Evolutionary conservation across 2,113 vertebrate species (phyloP).

Genomic region (Felis catus): F.catus_Fca126_mat1.0 CM031417.1:145085001-145085500

Average conservation of each 20-base stretch:
- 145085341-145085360: not conserved
- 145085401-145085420: rapidly evolving
- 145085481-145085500: rapidly evolving
- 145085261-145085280: not conserved
- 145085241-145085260: no score
- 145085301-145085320: not conserved
- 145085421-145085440: not conserved
- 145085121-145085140: no score
- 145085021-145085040: not conserved
- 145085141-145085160: rapidly evolving
- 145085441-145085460: rapidly evolving
- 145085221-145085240: rapidly evolving
- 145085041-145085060: not conserved
- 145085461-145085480: rapidly evolving
- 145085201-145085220: not conserved
- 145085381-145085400: not conserved
- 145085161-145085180: not conserved
- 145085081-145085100: not conserved
- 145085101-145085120: not conserved
- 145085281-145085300: not conserved
- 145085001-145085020: not conserved
- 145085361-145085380: not conserved
- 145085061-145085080: not conserved
- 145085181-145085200: rapidly evolving
- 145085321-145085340: rapidly evolving